Base-by-base conservation (phyloP, 2,797 vertebrate genomes). In the Crax fasciolata region DNA sequence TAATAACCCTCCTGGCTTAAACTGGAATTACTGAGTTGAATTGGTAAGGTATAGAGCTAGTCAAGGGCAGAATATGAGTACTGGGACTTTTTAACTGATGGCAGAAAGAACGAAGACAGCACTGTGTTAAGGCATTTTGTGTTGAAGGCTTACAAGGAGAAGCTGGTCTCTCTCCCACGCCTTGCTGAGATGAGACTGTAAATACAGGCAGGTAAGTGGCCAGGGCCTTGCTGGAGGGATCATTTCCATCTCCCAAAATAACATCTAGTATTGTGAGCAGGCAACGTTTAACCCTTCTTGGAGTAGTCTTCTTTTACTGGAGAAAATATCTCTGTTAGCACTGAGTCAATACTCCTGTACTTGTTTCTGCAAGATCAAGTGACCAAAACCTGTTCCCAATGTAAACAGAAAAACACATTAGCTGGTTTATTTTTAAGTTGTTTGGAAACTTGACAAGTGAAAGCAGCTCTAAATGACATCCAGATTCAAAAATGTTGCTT, bases 401-500 rank as follows among this genome's bases (percentile, higher is more conserved):
- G 55, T 95, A 90, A 94, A 88, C 32, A 15, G 1, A 86, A 92
- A 78, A 78, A 66, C 38, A 71, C 13, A 57, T 88, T 75, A 62
- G 43, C 73, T 85, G 16, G 9, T 93, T 87, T 92, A 66, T 90
- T 95, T 94, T 90, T 78, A 76, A 89, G 48, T 73, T 74, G 38
- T 90, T 93, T 94, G 75, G 90, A 96, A 95, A 78, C 58, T 38
- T 72, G 73, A 93, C 85, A 86, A 94, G 87, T 71, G 74, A 94
- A 93, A 94, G 61, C 68, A 94, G 44, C 62, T 70, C 55, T 83
- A 90, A 96, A 92, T 79, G 58, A 43, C 49, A 46, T 88, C 68
- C 66, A 81, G 74, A 80, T 83, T 87, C 43, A 43, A 38, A 80
- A 83, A 62, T 0, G 1, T 91, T 92, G 55, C 51, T 85, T 68